phyloP scores from a whole-genome alignment of 1,140 invertebrate species.

The Trachelipus rathkii region DNA sequence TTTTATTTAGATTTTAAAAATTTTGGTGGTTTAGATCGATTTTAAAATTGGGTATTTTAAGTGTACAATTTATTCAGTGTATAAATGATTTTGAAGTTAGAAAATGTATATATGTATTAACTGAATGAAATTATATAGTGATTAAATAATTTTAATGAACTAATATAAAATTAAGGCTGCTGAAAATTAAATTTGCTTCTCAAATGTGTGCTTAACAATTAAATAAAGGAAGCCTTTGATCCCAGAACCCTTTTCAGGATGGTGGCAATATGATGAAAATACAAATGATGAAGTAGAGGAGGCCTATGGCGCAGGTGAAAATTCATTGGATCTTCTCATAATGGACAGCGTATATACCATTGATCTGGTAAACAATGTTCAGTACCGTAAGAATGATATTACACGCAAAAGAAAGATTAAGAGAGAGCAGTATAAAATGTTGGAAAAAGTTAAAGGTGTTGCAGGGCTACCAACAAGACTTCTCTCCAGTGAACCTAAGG shows the following conservation, averaged over 20 bases:
- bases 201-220: no score
- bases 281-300: conserved; percentile 82
- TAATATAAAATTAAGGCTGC: no score
- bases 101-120: no score
- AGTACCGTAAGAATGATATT: conserved; percentile 74
- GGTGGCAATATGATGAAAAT: conserved; percentile 95
- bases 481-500: background rate
- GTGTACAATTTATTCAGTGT: no score
- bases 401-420: conserved; percentile 75
- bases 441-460: background rate
- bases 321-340: conserved; percentile 77
- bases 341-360: conserved; percentile 88
- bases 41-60: no score
- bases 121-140: no score
- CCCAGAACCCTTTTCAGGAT: conserved; percentile 60
- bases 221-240: background rate
- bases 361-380: conserved; percentile 84
- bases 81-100: no score
- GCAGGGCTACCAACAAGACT: background rate
- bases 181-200: no score
- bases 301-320: conserved; percentile 67
- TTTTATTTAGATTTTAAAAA: no score
- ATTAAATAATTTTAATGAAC: no score
- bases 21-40: no score
- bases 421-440: conserved; percentile 56